Base-by-base conservation (phyloP, 2,888 invertebrate genomes). In the Drosophila putrida region DNA sequence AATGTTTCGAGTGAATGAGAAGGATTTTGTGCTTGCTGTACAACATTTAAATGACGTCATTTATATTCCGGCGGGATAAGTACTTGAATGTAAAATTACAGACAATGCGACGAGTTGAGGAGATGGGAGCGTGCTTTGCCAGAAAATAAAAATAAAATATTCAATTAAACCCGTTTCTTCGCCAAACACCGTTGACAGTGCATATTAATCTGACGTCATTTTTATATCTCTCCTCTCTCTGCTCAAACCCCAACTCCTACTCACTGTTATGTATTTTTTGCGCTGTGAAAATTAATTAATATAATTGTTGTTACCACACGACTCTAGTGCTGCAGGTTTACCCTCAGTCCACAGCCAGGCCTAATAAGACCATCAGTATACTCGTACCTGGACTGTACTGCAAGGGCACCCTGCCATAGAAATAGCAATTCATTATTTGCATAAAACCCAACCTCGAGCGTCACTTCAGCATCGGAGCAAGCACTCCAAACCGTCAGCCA, bases 21-120 rank as follows among this genome's bases (percentile, higher is more conserved):
- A 28, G 68, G 50, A 65, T 68, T 78, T 75, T 67, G 50, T 50
- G 71, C 68, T 85, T 80, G 68, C 71, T 75, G 72, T 75, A 64
- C 57, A 55, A 63, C 71, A 80, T 73, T 88, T 86, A 85, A 85
- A 85, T 82, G 80, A 86, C 81, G 78, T 83, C 85, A 88, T 85
- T 85, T 85, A 88, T 85, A 85, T 86, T 88, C 87, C 75, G 73
- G 49, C 76, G 69, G 88, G 84, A 88, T 85, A 88, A 85, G 86
- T 75, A 80, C 88, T 88, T 88, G 83, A 33, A 88, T 86, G 84
- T 75, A 75, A 71, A 86, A 80, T 85, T 84, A 81, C 87, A 78
- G 55, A 60, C 78, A 65, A 59, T 44, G 46, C 53, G 43, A 25
- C 31, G 51, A 36, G 47, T 28, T 13, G 35, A 9, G 39, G 11